phyloP scores from a whole-genome alignment of 1,140 invertebrate species.

The Hermatobates lingyangjiaoensis region DNA sequence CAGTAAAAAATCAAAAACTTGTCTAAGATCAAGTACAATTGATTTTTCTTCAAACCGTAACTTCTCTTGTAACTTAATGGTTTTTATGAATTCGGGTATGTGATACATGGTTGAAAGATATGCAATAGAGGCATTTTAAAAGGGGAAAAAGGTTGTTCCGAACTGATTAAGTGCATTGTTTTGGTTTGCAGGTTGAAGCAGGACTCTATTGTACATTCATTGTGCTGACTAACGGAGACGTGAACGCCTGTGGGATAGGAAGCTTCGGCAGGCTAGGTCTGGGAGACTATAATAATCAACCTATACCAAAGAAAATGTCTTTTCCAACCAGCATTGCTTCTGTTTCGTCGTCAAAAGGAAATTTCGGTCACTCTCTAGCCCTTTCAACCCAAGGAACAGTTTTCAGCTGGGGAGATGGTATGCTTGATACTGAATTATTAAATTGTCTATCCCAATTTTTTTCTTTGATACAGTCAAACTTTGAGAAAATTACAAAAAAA shows the following conservation, averaged over 20 bases:
- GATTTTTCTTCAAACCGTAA: too few relatives aligned
- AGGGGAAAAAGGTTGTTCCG: too few relatives aligned
- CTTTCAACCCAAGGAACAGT: slow-evolving; percentile 35
- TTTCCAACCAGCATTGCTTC: slow-evolving; percentile 28
- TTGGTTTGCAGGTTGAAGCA: slow-evolving; percentile 32
- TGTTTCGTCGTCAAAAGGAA: slow-evolving; percentile 35
- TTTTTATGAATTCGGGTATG: too few relatives aligned
- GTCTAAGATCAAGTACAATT: too few relatives aligned
- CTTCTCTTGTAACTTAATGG: too few relatives aligned
- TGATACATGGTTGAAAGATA: too few relatives aligned
- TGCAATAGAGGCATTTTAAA: too few relatives aligned
- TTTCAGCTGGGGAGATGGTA: slow-evolving; percentile 44
- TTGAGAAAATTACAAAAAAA: background rate
- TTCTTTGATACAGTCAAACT: background rate
- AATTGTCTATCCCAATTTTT: too few relatives aligned
- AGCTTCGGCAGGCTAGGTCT: slow-evolving; percentile 35
- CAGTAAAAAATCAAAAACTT: too few relatives aligned
- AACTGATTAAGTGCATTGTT: too few relatives aligned
- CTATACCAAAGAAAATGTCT: slow-evolving; percentile 28
- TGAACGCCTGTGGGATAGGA: slow-evolving; percentile 38
- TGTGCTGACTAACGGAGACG: slow-evolving; percentile 33
- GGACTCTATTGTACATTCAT: slow-evolving; percentile 48
- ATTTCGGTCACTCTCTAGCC: slow-evolving; percentile 39
- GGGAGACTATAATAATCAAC: slow-evolving; percentile 35
- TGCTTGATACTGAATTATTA: too few relatives aligned